phyloP scores from a whole-genome alignment of 92 coral and sea anemone species.

The Porites rus region DNA sequence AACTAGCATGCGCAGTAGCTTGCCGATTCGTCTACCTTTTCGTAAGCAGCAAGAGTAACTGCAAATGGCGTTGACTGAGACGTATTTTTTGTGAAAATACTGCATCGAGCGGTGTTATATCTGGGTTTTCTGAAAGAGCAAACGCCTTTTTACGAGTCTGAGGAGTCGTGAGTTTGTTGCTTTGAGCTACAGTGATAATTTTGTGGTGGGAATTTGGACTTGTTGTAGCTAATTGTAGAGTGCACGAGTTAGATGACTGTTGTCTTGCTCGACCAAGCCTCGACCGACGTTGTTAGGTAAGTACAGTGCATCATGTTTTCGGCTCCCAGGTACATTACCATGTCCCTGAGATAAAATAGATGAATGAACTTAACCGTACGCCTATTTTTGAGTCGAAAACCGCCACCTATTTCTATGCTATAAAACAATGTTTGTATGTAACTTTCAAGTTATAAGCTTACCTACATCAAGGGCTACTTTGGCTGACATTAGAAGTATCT shows the following conservation, averaged over 20 bases:
- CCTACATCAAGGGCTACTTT: background rate
- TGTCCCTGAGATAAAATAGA: conserved; percentile 12
- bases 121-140: conserved; percentile 36
- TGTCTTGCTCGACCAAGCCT: conserved; percentile 53
- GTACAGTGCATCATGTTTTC: conserved; percentile 41
- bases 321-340: background rate
- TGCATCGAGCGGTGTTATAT: conserved; percentile 23
- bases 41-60: conserved; percentile 58
- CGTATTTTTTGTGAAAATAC: conserved; percentile 62
- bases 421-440: conserved; percentile 18
- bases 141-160: conserved; percentile 41
- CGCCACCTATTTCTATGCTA: conserved; percentile 12
- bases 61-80: conserved; percentile 79
- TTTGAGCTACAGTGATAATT: conserved; percentile 27
- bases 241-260: conserved; percentile 77
- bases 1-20: conserved; percentile 69
- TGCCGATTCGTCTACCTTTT: conserved; percentile 52
- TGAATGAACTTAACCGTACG: background rate
- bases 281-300: conserved; percentile 72
- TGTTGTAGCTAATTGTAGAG: conserved; percentile 12
- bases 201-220: conserved; percentile 38
- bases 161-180: conserved; percentile 36
- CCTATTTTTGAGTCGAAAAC: conserved; percentile 10
- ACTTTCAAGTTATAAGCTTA: background rate
- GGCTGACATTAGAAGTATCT: background rate